Evolutionary conservation across 2,888 invertebrate species (phyloP).

Genomic region (Nomada goodeniana): DNA sequence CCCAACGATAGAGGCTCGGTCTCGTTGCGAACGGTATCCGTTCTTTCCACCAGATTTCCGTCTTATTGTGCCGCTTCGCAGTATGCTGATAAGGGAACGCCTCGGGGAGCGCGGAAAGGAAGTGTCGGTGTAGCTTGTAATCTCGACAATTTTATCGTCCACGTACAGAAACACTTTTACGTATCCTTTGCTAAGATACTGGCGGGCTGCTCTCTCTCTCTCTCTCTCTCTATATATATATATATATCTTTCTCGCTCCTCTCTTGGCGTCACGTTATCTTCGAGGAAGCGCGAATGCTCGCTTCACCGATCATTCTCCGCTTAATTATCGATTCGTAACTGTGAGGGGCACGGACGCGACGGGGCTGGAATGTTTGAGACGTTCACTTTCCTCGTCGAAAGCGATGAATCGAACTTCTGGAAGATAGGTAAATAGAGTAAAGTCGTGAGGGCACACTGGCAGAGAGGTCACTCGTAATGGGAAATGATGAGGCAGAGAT

Average conservation of each 20-base stretch:
- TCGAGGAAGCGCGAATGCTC: slow-evolving; percentile 21
- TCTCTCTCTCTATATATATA: background rate
- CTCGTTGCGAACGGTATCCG: slow-evolving; percentile 68
- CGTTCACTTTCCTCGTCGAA: no score
- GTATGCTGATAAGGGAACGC: slow-evolving; percentile 68
- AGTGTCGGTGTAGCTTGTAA: slow-evolving; percentile 51
- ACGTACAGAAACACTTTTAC: slow-evolving; percentile 54
- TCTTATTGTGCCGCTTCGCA: slow-evolving; percentile 70
- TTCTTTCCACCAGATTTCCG: slow-evolving; percentile 74
- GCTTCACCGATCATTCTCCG: slow-evolving; percentile 12
- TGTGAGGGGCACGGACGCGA: no score
- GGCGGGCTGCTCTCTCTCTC: background rate
- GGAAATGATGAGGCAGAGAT: no score
- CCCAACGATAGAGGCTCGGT: slow-evolving; percentile 65
- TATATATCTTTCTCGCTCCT: background rate
- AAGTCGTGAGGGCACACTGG: no score
- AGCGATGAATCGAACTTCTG: no score
- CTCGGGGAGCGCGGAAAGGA: slow-evolving; percentile 51
- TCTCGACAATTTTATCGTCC: slow-evolving; percentile 61
- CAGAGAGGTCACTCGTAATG: no score
- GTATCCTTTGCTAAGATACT: slow-evolving; percentile 28
- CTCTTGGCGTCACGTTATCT: slow-evolving; percentile 18
- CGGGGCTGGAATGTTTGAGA: no score
- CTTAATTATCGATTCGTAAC: slow-evolving; percentile 36
- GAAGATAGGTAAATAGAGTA: no score